Evolutionary conservation across 2,888 invertebrate genomes (phyloP).

Genomic region (Lepidochrysops patricia): DNA sequence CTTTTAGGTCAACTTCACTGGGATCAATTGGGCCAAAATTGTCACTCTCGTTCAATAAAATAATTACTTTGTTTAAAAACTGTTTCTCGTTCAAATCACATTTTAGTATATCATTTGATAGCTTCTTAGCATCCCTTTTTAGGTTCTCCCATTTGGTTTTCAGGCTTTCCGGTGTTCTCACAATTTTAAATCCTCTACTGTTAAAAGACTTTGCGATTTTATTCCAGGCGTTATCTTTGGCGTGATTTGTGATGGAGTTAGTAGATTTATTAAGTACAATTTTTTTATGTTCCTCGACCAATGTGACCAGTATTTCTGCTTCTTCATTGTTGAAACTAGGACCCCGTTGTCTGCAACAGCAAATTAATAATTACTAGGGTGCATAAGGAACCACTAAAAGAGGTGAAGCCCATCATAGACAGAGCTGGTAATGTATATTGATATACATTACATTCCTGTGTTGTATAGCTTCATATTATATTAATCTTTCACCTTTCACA

Average conservation of each 20-base stretch:
- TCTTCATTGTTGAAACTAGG: slow-evolving; percentile 46
- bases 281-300: slow-evolving; percentile 47
- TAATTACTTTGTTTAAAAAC: slow-evolving; percentile 35
- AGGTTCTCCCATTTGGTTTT: slow-evolving; percentile 60
- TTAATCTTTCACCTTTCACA: no score
- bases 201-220: slow-evolving; percentile 50
- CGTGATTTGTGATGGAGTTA: slow-evolving; percentile 35
- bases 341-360: slow-evolving; percentile 38
- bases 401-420: no score
- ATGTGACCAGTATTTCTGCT: slow-evolving; percentile 39
- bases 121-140: slow-evolving; percentile 41
- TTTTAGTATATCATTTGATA: slow-evolving; percentile 42
- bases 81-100: slow-evolving; percentile 30
- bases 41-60: slow-evolving; percentile 32
- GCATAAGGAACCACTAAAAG: not conserved
- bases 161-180: slow-evolving; percentile 40
- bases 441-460: no score
- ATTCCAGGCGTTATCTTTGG: slow-evolving; percentile 51
- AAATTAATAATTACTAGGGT: not conserved
- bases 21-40: not conserved
- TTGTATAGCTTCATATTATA: no score
- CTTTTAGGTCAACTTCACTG: not conserved
- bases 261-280: slow-evolving; percentile 49
- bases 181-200: slow-evolving; percentile 34
- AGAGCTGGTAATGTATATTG: no score